Percentiles rank a stretch among this genome's conserved stretches.
phyloP scores from a whole-genome alignment of 2,888 invertebrate genomes.

The Bruchidius siliquastri region DNA sequence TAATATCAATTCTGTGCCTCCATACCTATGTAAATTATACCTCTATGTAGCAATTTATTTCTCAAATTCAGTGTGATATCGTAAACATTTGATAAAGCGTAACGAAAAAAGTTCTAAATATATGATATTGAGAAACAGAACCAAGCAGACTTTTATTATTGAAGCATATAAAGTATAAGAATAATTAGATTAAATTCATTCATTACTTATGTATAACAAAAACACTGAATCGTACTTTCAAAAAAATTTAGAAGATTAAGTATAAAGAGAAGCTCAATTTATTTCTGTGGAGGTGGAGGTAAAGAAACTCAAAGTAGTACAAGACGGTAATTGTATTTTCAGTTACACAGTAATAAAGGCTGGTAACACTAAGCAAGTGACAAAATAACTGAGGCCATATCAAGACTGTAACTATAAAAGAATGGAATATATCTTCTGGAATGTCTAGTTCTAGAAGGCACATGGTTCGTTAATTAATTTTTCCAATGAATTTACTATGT shows the following conservation, averaged over 20 bases:
- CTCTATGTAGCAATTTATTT: constrained; percentile 11
- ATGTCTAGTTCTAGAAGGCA: too few relatives aligned
- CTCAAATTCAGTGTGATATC: constrained; percentile 36
- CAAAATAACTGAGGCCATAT: too few relatives aligned
- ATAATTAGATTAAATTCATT: constrained; percentile 32
- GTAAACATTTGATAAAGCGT: constrained; percentile 31
- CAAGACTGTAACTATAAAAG: too few relatives aligned
- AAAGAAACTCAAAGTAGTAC: not conserved
- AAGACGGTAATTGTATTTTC: too few relatives aligned
- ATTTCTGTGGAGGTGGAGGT: constrained; percentile 6
- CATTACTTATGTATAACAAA: constrained; percentile 24
- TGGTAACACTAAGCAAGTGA: too few relatives aligned
- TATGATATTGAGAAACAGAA: constrained; percentile 39
- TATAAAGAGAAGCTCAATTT: constrained; percentile 32
- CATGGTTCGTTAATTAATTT: too few relatives aligned
- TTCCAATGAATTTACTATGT: too few relatives aligned
- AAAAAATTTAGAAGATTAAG: constrained; percentile 10
- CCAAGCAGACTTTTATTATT: constrained; percentile 42
- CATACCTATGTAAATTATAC: not conserved
- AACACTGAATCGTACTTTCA: constrained; percentile 2
- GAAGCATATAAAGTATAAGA: constrained; percentile 18
- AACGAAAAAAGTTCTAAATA: constrained; percentile 50
- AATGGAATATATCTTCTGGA: too few relatives aligned
- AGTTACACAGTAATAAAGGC: too few relatives aligned
- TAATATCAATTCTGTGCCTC: not conserved